Evolutionary conservation across 2,888 invertebrate species (phyloP).

Genomic region (Imbricaverruca yamaguchii): DNA sequence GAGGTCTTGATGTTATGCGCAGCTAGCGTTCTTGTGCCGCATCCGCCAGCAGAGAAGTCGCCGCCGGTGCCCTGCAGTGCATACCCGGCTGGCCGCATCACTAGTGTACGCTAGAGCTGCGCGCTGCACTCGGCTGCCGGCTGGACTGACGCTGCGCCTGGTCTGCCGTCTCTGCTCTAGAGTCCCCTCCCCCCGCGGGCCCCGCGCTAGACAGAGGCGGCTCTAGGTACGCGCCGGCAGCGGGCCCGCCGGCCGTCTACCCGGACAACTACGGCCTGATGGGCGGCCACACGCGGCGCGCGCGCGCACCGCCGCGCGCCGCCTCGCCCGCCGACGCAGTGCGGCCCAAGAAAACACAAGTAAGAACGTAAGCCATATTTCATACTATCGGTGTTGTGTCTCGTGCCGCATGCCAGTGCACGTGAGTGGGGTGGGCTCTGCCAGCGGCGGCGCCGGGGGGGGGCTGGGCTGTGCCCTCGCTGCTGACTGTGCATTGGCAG

Average conservation of each 20-base stretch:
- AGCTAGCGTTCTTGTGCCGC: neutral
- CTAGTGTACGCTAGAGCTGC: constrained; percentile 19
- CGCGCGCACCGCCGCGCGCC: constrained; percentile 22
- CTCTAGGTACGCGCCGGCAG: constrained; percentile 3
- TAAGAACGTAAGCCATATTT: constrained; percentile 40
- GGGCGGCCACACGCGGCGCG: constrained; percentile 33
- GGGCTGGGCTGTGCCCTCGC: too few species aligned
- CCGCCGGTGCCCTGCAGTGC: neutral
- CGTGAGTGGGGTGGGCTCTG: neutral
- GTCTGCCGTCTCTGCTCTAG: neutral
- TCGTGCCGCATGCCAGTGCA: neutral
- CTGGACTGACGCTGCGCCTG: constrained; percentile 22
- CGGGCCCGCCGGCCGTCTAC: neutral
- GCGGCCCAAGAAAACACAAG: constrained; percentile 38
- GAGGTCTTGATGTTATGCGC: neutral
- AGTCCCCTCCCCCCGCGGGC: neutral
- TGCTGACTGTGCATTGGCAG: too few species aligned
- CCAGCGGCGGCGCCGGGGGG: too few species aligned
- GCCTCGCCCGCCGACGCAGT: neutral
- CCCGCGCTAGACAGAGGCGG: neutral
- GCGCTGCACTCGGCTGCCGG: constrained; percentile 22
- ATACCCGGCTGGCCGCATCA: too few species aligned
- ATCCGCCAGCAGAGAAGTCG: constrained; percentile 19
- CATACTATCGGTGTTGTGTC: constrained; percentile 25
- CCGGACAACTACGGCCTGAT: constrained; percentile 34